Evolutionary conservation across 2,113 vertebrate species (phyloP), one percentile per base, ranked within the genome.

Genomic region (Channa maculata): DNA sequence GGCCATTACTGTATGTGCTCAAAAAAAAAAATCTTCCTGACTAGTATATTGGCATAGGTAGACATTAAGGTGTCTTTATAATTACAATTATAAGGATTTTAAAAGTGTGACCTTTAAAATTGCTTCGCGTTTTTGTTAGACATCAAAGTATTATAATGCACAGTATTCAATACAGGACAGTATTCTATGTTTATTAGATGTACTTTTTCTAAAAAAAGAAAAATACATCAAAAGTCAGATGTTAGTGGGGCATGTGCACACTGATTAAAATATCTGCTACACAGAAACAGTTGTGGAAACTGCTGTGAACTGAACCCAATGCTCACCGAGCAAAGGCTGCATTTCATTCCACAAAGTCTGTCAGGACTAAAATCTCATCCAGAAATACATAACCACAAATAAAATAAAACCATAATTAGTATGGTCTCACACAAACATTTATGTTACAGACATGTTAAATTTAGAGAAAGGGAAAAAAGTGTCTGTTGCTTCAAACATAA

Each of bases 241-340:
- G 68, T 78, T 86, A 81, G 54, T 43, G 52, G 61, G 57, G 60
- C 61, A 74, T 63, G 57, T 84, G 75, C 14, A 4, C 71, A 87
- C 88, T 80, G 87, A 91, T 91, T 89, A 83, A 88, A 89, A 90
- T 86, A 84, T 90, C 79, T 80, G 81, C 75, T 60, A 37, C 69
- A 74, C 74, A 71, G 83, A 85, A 78, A 57, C 53, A 66, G 77
- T 60, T 77, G 75, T 80, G 77, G 77, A 89, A 83, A 88, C 85
- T 55, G 68, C 74, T 90, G 88, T 84, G 84, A 70, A 91, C 71
- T 88, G 83, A 88, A 91, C 63, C 75, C 83, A 91, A 83, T 87
- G 84, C 90, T 92, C 88, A 90, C 66, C 76, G 86, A 82, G 57
- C 71, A 24, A 24, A 24, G 24, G 24, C 24, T 24, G 24, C 24